These are phyloP conservation scores for Trypoxylus dichotomus DNA, from an alignment of 1,140 invertebrate genomes.

Conservation along the genomic window DNA sequence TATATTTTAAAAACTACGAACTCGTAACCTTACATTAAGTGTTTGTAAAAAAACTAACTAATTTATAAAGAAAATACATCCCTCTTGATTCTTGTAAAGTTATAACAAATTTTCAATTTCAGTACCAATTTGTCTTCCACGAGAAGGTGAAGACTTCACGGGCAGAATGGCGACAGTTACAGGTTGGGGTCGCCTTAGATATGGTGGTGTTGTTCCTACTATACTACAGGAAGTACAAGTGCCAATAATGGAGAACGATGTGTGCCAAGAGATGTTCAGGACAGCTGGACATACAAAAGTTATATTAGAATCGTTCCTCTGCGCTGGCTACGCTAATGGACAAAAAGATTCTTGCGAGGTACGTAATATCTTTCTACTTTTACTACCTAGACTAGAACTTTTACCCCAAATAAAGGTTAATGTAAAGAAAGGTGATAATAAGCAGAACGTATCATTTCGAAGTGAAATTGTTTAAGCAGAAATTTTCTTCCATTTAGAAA, in stretches of 20 bases:
- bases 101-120: slow-evolving; percentile 35
- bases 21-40: no score
- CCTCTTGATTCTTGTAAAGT: no score
- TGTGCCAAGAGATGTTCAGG: slow-evolving; percentile 93
- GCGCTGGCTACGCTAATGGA: slow-evolving; percentile 89
- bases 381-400: no score
- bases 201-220: slow-evolving; percentile 84
- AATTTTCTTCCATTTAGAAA: no score
- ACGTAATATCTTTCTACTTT: slow-evolving; percentile 41
- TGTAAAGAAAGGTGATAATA: no score
- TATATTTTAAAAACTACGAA: no score
- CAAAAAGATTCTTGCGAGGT: slow-evolving; percentile 95
- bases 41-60: no score
- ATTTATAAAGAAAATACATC: no score
- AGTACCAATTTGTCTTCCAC: slow-evolving; percentile 91
- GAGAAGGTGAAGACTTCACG: slow-evolving; percentile 78
- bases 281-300: slow-evolving; percentile 85
- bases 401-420: no score
- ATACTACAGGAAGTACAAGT: slow-evolving; percentile 90
- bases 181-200: slow-evolving; percentile 68
- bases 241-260: slow-evolving; percentile 86
- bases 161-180: slow-evolving; percentile 83
- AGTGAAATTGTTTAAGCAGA: no score
- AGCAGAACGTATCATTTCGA: no score
- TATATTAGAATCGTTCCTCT: slow-evolving; percentile 88